These are phyloP conservation scores for Gorilla gorilla DNA, from an alignment of 2,113 vertebrate species.

Conservation along the genomic window DNA sequence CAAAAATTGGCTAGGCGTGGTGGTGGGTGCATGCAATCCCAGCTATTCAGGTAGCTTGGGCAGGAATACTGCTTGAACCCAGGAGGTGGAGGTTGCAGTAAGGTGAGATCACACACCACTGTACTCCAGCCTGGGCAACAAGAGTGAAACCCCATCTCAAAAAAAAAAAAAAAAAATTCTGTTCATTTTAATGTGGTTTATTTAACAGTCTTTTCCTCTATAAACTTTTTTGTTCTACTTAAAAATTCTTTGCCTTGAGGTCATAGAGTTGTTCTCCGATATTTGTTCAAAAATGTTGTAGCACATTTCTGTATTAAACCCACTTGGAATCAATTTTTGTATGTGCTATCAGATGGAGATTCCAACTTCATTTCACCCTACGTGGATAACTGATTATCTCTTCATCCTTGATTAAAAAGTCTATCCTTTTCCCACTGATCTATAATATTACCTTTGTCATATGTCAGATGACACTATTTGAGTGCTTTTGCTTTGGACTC, in stretches of 20 bases:
- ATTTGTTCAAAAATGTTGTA: not conserved
- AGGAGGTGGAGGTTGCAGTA: too few relatives aligned
- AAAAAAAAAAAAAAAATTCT: too few relatives aligned
- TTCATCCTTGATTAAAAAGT: not conserved
- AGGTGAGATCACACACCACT: too few relatives aligned
- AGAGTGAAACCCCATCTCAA: too few relatives aligned
- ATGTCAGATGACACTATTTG: not conserved
- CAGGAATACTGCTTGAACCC: too few relatives aligned
- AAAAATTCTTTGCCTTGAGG: not conserved
- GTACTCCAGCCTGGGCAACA: too few relatives aligned
- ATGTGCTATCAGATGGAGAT: not conserved
- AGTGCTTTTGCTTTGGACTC: not conserved
- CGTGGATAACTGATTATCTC: not conserved
- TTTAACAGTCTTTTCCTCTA: not conserved
- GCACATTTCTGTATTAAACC: not conserved
- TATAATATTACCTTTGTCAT: not conserved
- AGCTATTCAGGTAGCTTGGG: too few relatives aligned
- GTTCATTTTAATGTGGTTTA: not conserved
- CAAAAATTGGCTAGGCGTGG: too few relatives aligned
- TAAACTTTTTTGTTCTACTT: not conserved
- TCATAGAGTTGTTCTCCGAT: not conserved
- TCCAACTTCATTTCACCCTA: not conserved
- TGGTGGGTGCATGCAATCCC: too few relatives aligned
- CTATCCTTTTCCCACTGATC: not conserved
- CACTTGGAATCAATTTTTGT: not conserved